Evolutionary conservation across 35 echinoderm and acorn worm species (phyloP).

Genomic region (Lytechinus variegatus): DNA sequence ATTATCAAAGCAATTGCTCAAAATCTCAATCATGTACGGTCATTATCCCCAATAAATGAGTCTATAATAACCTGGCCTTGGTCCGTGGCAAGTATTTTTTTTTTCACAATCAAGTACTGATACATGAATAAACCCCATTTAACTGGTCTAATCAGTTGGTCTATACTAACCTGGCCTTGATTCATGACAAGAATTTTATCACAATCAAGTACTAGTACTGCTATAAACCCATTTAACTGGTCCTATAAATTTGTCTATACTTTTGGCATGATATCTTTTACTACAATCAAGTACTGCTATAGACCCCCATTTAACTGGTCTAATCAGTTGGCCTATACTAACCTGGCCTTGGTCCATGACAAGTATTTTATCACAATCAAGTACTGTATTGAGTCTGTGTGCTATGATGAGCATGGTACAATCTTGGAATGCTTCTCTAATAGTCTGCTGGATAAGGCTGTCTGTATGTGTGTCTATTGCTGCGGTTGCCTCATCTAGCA

Average conservation of each 20-base stretch:
- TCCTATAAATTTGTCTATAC: too few species aligned
- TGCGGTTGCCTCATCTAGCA: constrained; percentile 91
- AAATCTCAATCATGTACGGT: constrained; percentile 62
- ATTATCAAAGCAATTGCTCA: too few species aligned
- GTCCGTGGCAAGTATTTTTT: neutral
- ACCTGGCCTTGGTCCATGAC: constrained; percentile 87
- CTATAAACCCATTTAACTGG: constrained; percentile 59
- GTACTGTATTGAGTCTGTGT: constrained; percentile 85
- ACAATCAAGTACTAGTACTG: neutral
- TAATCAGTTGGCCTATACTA: constrained; percentile 42
- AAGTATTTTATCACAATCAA: constrained; percentile 76
- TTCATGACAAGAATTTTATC: neutral
- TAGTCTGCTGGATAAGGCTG: constrained; percentile 89
- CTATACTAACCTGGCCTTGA: neutral
- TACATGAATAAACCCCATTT: constrained; percentile 71
- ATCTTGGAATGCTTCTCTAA: constrained; percentile 76
- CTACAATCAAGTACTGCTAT: constrained; percentile 67
- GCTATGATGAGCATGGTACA: constrained; percentile 94
- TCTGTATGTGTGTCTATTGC: constrained; percentile 95
- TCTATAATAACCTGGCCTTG: neutral
- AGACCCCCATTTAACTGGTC: constrained; percentile 71
- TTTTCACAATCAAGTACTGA: neutral
- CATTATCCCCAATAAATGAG: constrained; percentile 46
- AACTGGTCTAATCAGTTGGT: constrained; percentile 64
- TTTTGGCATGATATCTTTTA: neutral